These are phyloP conservation scores for Macquaria australasica DNA, from an alignment of 2,113 vertebrate species.

Conservation along the genomic window DNA sequence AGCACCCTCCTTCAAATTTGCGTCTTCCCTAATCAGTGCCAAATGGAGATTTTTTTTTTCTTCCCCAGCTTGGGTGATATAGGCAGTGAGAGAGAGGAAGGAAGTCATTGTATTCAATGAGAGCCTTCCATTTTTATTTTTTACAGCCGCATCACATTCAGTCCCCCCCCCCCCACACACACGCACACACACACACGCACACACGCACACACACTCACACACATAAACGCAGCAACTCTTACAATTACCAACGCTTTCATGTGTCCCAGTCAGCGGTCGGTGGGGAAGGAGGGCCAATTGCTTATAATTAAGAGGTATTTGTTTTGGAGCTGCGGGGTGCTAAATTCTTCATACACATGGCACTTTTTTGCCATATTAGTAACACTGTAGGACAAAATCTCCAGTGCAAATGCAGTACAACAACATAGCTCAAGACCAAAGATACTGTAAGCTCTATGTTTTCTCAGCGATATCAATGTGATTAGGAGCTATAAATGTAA, in stretches of 20 bases:
- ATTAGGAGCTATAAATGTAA: neutral
- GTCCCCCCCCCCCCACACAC: conserved; percentile 2
- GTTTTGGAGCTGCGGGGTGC: conserved; percentile 67
- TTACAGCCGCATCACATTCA: conserved; percentile 59
- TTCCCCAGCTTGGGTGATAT: conserved; percentile 32
- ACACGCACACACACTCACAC: neutral
- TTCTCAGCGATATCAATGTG: neutral
- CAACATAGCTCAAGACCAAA: neutral
- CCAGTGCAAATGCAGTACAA: neutral
- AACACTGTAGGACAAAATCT: conserved; percentile 18
- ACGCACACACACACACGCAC: neutral
- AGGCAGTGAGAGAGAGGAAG: conserved; percentile 65
- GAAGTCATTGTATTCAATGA: conserved; percentile 78
- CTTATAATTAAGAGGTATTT: conserved; percentile 78
- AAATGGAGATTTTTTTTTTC: conserved; percentile 72
- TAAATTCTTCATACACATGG: conserved; percentile 69
- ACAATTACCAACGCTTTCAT: conserved; percentile 76
- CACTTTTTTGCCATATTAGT: conserved; percentile 52
- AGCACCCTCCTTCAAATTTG: conserved; percentile 70
- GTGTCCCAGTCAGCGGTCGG: conserved; percentile 69
- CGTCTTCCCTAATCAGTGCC: conserved; percentile 82
- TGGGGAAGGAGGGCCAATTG: conserved; percentile 66
- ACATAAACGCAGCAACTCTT: conserved; percentile 67
- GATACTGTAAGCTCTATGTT: neutral
- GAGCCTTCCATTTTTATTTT: conserved; percentile 76